A percentile compares a stretch with the other conserved stretches of the same genome.
Evolutionary conservation across 2,888 invertebrate species (phyloP).

Genomic region (Volucella bombylans): DNA sequence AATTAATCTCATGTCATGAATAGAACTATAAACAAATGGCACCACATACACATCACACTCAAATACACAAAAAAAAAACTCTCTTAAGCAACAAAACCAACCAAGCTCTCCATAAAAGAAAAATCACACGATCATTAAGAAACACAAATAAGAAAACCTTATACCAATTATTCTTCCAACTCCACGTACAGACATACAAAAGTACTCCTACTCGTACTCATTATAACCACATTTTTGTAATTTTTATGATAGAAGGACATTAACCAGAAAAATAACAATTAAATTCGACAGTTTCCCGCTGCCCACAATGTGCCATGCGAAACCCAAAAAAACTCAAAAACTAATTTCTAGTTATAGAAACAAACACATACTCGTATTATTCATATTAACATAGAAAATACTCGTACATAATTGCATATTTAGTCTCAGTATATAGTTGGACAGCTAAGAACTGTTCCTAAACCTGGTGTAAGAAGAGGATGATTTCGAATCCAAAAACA

Average conservation of each 20-base stretch:
- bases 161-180: neutral
- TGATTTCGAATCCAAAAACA: too few relatives aligned
- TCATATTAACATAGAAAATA: slow-evolving; percentile 42
- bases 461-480: too few relatives aligned
- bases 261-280: slow-evolving; percentile 46
- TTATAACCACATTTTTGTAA: slow-evolving; percentile 56
- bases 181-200: slow-evolving; percentile 8
- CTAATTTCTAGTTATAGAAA: slow-evolving; percentile 58
- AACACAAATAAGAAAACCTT: slow-evolving; percentile 31
- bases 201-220: slow-evolving; percentile 10
- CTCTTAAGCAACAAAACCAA: neutral
- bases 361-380: slow-evolving; percentile 18
- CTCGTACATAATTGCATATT: slow-evolving; percentile 30
- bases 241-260: slow-evolving; percentile 58
- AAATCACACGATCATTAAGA: slow-evolving; percentile 46
- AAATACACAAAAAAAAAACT: slow-evolving; percentile 3
- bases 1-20: slow-evolving; percentile 93
- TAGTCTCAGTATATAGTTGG: slow-evolving; percentile 49
- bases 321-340: neutral
- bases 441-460: slow-evolving; percentile 19
- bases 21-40: slow-evolving; percentile 81
- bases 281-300: slow-evolving; percentile 51
- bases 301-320: slow-evolving; percentile 1
- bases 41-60: slow-evolving; percentile 9
- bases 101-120: slow-evolving; percentile 41